Evolutionary conservation across 2,888 invertebrate species (phyloP), one percentile per base, ranked within the genome.

Genomic region (Trachelus iudaicus): DNA sequence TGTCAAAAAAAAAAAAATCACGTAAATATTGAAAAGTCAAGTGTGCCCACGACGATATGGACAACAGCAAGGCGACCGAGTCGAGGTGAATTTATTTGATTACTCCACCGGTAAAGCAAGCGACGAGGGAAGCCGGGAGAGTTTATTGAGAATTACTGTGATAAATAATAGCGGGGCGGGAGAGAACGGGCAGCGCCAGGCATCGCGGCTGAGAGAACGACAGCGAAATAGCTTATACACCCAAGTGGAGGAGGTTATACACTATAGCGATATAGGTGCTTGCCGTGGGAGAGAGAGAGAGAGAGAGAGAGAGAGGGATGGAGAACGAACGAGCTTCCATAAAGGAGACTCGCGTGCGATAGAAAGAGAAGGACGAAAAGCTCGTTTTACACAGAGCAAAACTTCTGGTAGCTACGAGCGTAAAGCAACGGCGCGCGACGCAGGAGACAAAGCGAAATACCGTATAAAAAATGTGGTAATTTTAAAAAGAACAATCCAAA

Each of bases 121-220:
- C 79, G 81, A 85, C 83, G 82, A 84, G 87, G 85, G 85, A 86
- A 86, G 86, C 85, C 83, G 85, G 86, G 84, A 84, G 85, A 84
- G 85, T 89, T 89, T 89, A 89, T 88, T 86, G 87, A 86, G 86
- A 89, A 89, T 89, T 87, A 87, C 87, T 81, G 85, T 85, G 88
- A 89, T 89, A 89, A 89, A 89, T 89, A 89, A 89, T 86, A 83
- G 81, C 86, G 84, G 85, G 82, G 83, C 83, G 84, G 82, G 83
- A 78, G 83, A 78, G 77, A 81, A 78, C 80, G 79, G 81, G 82
- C 81, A 40, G 40, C 40, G 40, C 40, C 40, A 40, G 40, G 40
- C 40, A 40, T 15, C 40, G 40, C 15, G 40, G 40, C 40, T 15
- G 83, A 81, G 86, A 85, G 85, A 83, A 84, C 82, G 83, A 78